Evolutionary conservation across 2,113 vertebrate species (phyloP), one percentile per base, ranked within the genome.

Genomic region (Charina bottae): DNA sequence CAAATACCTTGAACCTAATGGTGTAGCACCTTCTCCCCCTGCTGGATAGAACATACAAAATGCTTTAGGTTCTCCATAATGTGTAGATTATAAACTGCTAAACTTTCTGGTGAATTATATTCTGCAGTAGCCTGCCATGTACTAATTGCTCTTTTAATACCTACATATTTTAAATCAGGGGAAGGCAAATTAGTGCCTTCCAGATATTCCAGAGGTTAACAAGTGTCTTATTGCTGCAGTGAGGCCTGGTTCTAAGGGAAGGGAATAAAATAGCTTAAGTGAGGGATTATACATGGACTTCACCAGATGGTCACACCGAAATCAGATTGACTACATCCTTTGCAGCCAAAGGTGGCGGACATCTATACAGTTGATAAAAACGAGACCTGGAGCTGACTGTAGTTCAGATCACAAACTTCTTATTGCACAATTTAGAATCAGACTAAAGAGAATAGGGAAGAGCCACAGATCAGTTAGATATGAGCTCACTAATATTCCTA

Each of bases 21-120:
- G 28, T 89, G 87, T 85, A 54, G 2, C 58, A 55, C 46, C 23
- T 84, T 7, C 87, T 54, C 87, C 91, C 72, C 91, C 91, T 92
- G 46, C 72, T 92, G 91, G 90, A 62, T 55, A 37, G n/a, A 72
- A 37, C 68, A 33, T 37, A 78, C 15, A 28, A 89, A 89, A 64
- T 89, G 78, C 9, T 55, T 24, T 55, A 26, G 49, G 12, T 33
- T 10, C 28, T 23, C 42, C 58, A 64, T 6, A 1, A 24, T 88
- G 42, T 37, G 8, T 2, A 72, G 68, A 37, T 72, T 17, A 19
- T 37, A 85, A 53, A 85, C 24, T 53, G 83, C 68, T 78, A n/a
- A 53, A 24, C 23, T 85, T 49, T 53, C 24, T 85, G 83, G 49
- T 85, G 37, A 42, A 42, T 83, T 33, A 58, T 49, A 23, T 26